Evolutionary conservation across 2,888 invertebrate species (phyloP).

Genomic region (Hirtodrosophila histrioides): DNA sequence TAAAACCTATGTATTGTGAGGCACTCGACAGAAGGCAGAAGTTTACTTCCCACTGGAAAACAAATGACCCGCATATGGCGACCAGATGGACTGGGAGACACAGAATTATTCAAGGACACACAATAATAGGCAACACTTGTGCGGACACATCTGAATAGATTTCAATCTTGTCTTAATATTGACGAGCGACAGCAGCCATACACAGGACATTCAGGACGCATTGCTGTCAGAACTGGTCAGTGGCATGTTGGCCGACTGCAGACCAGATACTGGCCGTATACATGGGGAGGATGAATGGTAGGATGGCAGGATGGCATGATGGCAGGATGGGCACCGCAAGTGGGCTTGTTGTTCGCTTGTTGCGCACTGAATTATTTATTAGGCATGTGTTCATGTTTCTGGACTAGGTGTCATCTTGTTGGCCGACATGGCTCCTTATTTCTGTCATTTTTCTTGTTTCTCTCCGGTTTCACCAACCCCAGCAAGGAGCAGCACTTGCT

Average conservation of each 20-base stretch:
- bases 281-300: constrained; percentile 2
- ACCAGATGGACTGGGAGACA: constrained; percentile 5
- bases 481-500: too few species aligned
- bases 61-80: constrained; percentile 69
- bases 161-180: constrained; percentile 68
- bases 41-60: constrained; percentile 25
- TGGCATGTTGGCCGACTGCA: constrained; percentile 1
- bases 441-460: constrained; percentile 24
- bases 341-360: constrained; percentile 76
- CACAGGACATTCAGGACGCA: constrained; percentile 17
- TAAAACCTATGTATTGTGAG: constrained; percentile 7
- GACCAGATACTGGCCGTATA: not conserved
- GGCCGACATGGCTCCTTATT: constrained; percentile 40
- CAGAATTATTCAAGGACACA: constrained; percentile 52
- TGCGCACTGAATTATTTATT: constrained; percentile 79
- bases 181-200: constrained; percentile 27
- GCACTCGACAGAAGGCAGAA: not conserved
- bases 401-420: constrained; percentile 70
- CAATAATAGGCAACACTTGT: constrained; percentile 60
- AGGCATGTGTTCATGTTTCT: constrained; percentile 67
- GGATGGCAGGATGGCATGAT: not conserved
- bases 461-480: too few species aligned
- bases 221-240: constrained; percentile 29
- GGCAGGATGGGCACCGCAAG: constrained; percentile 37
- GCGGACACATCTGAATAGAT: constrained; percentile 68